Evolutionary conservation across 2,113 vertebrate genomes (phyloP), one percentile per base, ranked within the genome.

Genomic region (Thinocorus orbignyianus): DNA sequence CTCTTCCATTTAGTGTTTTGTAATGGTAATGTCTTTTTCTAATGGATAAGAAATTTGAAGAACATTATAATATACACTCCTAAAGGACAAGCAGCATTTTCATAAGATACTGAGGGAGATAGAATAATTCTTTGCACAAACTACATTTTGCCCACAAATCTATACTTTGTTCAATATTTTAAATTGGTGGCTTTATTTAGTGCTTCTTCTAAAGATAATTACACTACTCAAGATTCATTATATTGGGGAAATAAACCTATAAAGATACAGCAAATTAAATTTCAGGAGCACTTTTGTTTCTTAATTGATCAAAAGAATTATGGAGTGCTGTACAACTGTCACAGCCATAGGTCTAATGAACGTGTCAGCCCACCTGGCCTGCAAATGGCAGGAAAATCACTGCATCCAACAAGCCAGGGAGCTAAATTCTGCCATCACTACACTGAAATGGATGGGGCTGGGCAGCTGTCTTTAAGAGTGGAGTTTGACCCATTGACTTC

Each of bases 141-240:
- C 3, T 81, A 52, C 2, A 1, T 78, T 96, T 86, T 94, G 42
- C 48, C 41, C 73, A 81, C 30, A 79, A 86, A 90, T 94, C 88
- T 81, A 81, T 95, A 94, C 4, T 84, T 86, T 69, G 52, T 74
- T 90, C 82, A 88, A 90, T 95, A 95, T 92, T 92, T 93, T 96
- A 84, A 93, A 95, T 42, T 31, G 39, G 49, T 88, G 68, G n/a
- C 66, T 88, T 95, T 94, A 95, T 95, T 93, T 91, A 86, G 55
- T 92, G 55, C 44, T 37, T 73, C 44, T 92, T 92, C 72, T 81
- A 87, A 95, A 90, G 69, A 92, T 92, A 90, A 93, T 95, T 94
- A 78, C 54, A 87, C 69, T 55, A 58, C 37, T 64, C 65, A 81
- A 60, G 84, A 95, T 42, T 82, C 55, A 96, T 90, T 86, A 85